These are phyloP conservation scores for Notodonta dromedarius DNA, from an alignment of 2,888 invertebrate genomes.

Conservation along the genomic window DNA sequence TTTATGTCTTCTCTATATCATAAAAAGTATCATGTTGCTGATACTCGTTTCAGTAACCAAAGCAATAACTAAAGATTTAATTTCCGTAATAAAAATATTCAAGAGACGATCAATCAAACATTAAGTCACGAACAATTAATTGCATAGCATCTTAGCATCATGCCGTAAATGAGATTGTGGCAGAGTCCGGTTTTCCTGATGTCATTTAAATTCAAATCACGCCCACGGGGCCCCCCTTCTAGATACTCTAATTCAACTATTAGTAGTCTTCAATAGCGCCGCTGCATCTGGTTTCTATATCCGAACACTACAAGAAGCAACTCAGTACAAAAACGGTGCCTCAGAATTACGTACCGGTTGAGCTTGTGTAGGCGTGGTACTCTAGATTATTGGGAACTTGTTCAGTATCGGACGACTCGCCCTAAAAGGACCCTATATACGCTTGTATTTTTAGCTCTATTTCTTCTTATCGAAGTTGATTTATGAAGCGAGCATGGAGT, in stretches of 20 bases:
- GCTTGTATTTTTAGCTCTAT: conserved; percentile 17
- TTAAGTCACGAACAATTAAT: background rate
- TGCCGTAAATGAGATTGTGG: background rate
- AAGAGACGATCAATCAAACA: background rate
- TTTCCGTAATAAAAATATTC: background rate
- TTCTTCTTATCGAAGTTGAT: conserved; percentile 44
- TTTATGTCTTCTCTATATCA: background rate
- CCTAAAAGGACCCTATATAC: conserved; percentile 20
- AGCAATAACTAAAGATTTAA: background rate
- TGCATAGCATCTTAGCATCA: conserved; percentile 1
- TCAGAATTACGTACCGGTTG: conserved; percentile 54
- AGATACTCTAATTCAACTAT: conserved; percentile 43
- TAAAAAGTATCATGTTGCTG: background rate
- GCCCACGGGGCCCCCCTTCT: conserved; percentile 36
- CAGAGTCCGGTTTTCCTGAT: conserved; percentile 16
- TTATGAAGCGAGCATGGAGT: conserved; percentile 29
- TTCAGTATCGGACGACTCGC: conserved; percentile 22
- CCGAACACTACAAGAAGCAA: conserved; percentile 53
- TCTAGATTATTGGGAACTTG: conserved; percentile 35
- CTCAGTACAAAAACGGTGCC: conserved; percentile 57
- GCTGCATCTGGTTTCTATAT: conserved; percentile 70
- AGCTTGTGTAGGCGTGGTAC: conserved; percentile 40
- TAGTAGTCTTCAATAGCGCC: conserved; percentile 47
- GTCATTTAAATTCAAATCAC: conserved; percentile 33
- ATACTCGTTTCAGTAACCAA: background rate